Evolutionary conservation across 1,140 invertebrate species (phyloP), one percentile per base, ranked within the genome.

Genomic region (Caerostris extrusa): DNA sequence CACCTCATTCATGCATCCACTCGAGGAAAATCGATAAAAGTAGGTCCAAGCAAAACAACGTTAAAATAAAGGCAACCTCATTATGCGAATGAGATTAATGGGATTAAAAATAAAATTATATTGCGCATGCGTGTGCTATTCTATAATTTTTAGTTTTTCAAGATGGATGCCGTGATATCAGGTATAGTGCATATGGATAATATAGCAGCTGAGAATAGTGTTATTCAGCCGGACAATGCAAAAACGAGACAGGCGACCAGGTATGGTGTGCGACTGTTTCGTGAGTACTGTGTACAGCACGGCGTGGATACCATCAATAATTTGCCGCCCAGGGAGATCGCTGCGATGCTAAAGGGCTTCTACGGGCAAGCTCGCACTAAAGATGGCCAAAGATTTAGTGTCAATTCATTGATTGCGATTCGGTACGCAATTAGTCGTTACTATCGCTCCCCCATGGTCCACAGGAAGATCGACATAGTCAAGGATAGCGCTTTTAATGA

Each of bases 391-490:
- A 85, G 94, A 69, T 95, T 95, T 69, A 95, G 94, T 83, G 94
- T 94, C 67, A 95, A 95, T 91, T 95, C 94, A 69, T 83, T 95
- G 94, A 94, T 95, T 88, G 94, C 94, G 6, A 95, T 95, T 69
- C 91, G 94, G 34, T 95, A 95, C 56, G 94, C 94, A 60, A 94
- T 95, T 88, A 95, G 94, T 82, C 94, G 94, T 61, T 95, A 95
- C 93, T 95, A 94, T 91, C 90, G 94, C 12, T 95, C 94, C 55
- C 94, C 94, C 55, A 94, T 93, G 90, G 91, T 95, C 77, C 83
- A 90, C 91, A 58, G 94, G 34, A 94, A 95, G 69, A 94, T 95
- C 53, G 94, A 95, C 86, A 95, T 95, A 53, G 94, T 95, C 56
- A 92, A 93, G 60, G 94, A 94, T 88, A 86, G 67, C 34, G 94